phyloP scores from a whole-genome alignment of 1,140 invertebrate species.

The Dendrolimus punctatus region DNA sequence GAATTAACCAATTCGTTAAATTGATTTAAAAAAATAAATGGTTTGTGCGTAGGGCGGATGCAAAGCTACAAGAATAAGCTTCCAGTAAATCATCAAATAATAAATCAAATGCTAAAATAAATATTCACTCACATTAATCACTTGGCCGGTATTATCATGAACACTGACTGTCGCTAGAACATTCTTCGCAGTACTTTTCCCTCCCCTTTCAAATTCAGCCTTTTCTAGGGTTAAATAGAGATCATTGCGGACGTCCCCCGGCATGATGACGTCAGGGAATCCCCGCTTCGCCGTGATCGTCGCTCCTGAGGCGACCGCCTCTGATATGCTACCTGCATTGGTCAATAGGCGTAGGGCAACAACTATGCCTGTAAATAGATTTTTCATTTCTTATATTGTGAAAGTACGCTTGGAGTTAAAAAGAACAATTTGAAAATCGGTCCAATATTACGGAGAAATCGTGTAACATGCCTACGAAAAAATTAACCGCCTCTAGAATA shows the following conservation, averaged over 20 bases:
- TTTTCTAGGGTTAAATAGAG: constrained; percentile 90
- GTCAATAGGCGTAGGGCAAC: constrained; percentile 56
- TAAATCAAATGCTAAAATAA: neutral
- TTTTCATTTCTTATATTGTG: neutral
- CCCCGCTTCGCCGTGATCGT: constrained; percentile 90
- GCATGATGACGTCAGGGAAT: constrained; percentile 96
- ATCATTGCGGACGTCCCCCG: constrained; percentile 95
- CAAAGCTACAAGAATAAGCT: too few species aligned
- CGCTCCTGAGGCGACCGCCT: constrained; percentile 74
- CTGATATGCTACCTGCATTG: constrained; percentile 50
- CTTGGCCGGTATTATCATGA: constrained; percentile 84
- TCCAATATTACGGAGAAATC: too few species aligned
- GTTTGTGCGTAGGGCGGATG: too few species aligned
- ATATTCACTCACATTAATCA: constrained; percentile 75
- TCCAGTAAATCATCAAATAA: too few species aligned
- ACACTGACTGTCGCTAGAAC: constrained; percentile 90
- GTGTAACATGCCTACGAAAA: too few species aligned
- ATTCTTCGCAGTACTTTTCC: constrained; percentile 96
- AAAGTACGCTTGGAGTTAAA: too few species aligned
- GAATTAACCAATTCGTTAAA: too few species aligned
- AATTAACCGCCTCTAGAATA: too few species aligned
- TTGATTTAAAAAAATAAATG: too few species aligned
- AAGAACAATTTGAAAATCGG: too few species aligned
- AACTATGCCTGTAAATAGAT: constrained; percentile 51
- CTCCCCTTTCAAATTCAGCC: constrained; percentile 94